These are phyloP conservation scores for Mimachlamys varia DNA, from an alignment of 2,888 invertebrate species.

Conservation along the genomic window DNA sequence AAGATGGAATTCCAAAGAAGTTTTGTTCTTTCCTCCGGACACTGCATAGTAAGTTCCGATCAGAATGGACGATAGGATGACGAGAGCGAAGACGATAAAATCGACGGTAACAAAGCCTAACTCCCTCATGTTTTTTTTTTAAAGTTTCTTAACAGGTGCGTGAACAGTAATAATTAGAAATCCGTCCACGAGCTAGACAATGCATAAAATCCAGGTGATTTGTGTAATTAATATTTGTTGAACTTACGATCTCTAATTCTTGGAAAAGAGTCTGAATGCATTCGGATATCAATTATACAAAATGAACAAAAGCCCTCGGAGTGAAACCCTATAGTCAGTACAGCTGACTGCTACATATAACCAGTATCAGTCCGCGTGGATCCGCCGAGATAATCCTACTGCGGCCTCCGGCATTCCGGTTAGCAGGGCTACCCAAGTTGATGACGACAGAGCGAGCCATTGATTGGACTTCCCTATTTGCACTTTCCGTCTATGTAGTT, in stretches of 20 bases:
- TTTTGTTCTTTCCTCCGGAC: slow-evolving; percentile 84
- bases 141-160: neutral
- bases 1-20: slow-evolving; percentile 79
- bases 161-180: neutral
- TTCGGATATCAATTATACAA: neutral
- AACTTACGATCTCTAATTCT: neutral
- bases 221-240: neutral
- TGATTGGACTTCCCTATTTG: neutral
- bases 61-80: slow-evolving; percentile 75
- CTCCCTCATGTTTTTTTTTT: neutral
- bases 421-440: neutral
- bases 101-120: slow-evolving; percentile 50
- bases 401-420: neutral
- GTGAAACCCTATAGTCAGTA: neutral
- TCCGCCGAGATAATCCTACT: neutral
- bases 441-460: neutral
- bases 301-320: no score
- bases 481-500: neutral
- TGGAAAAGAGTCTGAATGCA: neutral
- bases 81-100: slow-evolving; percentile 76
- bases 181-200: neutral
- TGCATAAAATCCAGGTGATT: neutral
- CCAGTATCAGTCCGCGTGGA: neutral
- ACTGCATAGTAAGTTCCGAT: slow-evolving; percentile 82
- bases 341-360: neutral